These are phyloP conservation scores for Lindbergichthys nudifrons DNA, from an alignment of 2,797 vertebrate species.

Conservation along the genomic window DNA sequence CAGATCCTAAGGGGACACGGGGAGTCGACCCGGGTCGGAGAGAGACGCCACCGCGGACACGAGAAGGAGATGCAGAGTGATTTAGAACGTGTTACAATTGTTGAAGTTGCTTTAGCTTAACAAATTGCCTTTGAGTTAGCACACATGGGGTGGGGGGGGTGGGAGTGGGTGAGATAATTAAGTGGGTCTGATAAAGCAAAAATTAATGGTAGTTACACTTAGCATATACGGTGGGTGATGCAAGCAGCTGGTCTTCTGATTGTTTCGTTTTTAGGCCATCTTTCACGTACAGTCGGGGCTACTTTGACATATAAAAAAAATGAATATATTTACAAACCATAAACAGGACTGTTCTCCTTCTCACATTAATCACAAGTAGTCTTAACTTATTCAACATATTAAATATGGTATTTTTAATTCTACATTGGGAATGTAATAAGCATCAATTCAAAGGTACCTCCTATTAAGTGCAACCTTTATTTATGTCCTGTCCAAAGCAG, in stretches of 20 bases:
- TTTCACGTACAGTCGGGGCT: conserved; percentile 71
- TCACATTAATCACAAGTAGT: conserved; percentile 83
- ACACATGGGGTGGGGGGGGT: conserved; percentile 21
- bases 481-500: conserved; percentile 71
- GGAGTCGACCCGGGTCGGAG: conserved; percentile 51
- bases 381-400: conserved; percentile 79
- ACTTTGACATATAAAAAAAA: conserved; percentile 75
- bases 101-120: conserved; percentile 62
- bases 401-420: conserved; percentile 79
- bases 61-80: conserved; percentile 37
- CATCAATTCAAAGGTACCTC: conserved; percentile 74
- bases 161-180: conserved; percentile 38
- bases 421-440: conserved; percentile 80
- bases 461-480: conserved; percentile 80
- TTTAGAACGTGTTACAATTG: conserved; percentile 48
- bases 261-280: conserved; percentile 76
- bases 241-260: conserved; percentile 79
- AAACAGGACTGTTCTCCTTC: conserved; percentile 81
- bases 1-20: conserved; percentile 45
- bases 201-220: conserved; percentile 69
- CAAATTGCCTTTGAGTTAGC: conserved; percentile 56
- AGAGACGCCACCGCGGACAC: conserved; percentile 36
- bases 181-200: conserved; percentile 61
- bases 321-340: conserved; percentile 81
- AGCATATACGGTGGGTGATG: conserved; percentile 72